A percentile compares a stretch with the other conserved stretches of the same genome.
Evolutionary conservation across 2,113 vertebrate species (phyloP).

Genomic region (Patagioenas fasciata): DNA sequence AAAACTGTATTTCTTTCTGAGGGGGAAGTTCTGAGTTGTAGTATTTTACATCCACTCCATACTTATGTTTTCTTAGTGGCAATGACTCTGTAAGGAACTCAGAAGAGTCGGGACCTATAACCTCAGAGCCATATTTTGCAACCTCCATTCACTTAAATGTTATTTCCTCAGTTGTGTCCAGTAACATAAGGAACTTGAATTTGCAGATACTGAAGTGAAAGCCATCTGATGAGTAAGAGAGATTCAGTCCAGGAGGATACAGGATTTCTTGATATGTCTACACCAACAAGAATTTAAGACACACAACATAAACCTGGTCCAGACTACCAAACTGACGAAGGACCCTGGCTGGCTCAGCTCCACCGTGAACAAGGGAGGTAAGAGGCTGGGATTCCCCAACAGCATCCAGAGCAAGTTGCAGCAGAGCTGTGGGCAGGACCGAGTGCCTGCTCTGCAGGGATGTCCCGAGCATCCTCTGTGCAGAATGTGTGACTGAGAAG

Average conservation of each 20-base stretch:
- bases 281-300: not conserved
- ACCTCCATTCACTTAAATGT: not conserved
- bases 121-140: not conserved
- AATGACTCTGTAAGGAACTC: not conserved
- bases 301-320: not conserved
- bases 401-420: not conserved
- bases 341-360: not conserved
- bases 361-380: accelerated
- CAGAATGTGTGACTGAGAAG: accelerated
- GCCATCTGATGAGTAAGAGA: not conserved
- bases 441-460: not conserved
- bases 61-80: not conserved
- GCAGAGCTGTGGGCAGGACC: not conserved
- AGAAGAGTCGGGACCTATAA: not conserved
- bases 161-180: not conserved
- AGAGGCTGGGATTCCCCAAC: not conserved
- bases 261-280: not conserved
- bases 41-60: not conserved
- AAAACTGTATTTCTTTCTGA: conserved; percentile 1
- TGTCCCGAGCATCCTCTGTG: not conserved
- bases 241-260: not conserved
- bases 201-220: not conserved
- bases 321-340: not conserved
- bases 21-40: not conserved
- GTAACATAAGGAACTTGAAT: not conserved